Evolutionary conservation across 1,140 invertebrate species (phyloP).

Genomic region (Paraescarpia echinospica): DNA sequence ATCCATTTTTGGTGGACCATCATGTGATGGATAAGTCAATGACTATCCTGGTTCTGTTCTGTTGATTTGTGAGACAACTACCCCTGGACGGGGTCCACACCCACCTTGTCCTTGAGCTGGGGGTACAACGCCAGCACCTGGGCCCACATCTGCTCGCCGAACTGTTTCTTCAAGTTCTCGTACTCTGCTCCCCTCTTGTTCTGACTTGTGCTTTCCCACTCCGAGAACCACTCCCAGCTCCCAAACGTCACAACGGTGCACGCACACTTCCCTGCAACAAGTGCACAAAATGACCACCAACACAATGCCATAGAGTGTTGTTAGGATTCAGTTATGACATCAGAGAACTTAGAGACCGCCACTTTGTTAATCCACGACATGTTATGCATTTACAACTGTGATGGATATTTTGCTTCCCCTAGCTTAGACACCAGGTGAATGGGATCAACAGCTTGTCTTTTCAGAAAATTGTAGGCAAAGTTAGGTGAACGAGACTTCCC

Average conservation of each 20-base stretch:
- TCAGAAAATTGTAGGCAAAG: too few species aligned
- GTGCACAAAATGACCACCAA: too few species aligned
- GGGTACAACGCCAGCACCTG: slow-evolving; percentile 53
- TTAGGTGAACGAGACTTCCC: too few species aligned
- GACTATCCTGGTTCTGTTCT: background rate
- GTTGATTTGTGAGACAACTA: background rate
- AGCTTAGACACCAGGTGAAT: too few species aligned
- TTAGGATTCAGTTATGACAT: too few species aligned
- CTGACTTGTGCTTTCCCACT: slow-evolving; percentile 54
- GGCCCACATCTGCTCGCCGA: slow-evolving; percentile 54
- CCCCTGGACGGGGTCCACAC: background rate
- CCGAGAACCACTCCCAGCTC: slow-evolving; percentile 55
- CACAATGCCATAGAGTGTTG: too few species aligned
- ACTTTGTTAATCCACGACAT: too few species aligned
- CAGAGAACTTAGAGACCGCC: too few species aligned
- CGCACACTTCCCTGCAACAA: slow-evolving; percentile 47
- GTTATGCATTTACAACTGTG: too few species aligned
- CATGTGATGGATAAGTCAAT: background rate
- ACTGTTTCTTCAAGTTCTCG: slow-evolving; percentile 51
- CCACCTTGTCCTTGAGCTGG: slow-evolving; percentile 50
- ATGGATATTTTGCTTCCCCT: too few species aligned
- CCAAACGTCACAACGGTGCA: slow-evolving; percentile 52
- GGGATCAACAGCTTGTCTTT: too few species aligned
- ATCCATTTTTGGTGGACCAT: too few species aligned
- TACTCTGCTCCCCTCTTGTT: slow-evolving; percentile 59